phyloP scores from a whole-genome alignment of 2,113 vertebrate species.

The Elanus axillaris region DNA sequence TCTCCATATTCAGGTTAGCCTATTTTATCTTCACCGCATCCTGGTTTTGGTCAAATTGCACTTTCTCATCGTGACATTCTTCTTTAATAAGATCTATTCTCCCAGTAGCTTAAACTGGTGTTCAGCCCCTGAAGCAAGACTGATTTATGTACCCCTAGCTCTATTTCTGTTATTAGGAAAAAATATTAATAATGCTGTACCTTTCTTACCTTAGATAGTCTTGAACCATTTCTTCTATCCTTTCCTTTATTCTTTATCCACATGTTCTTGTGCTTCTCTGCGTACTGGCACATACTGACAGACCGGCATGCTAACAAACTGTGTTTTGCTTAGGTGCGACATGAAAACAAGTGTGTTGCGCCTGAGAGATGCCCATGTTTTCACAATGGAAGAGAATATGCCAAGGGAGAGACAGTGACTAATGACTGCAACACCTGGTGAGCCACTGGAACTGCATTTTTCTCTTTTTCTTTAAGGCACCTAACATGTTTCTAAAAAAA shows the following conservation, averaged over 20 bases:
- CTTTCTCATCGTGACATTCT: background rate
- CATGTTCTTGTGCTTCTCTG: accelerated
- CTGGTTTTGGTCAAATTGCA: background rate
- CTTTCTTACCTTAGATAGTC: background rate
- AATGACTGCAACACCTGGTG: constrained; percentile 94
- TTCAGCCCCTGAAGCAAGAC: background rate
- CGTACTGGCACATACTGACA: accelerated
- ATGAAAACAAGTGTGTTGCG: constrained; percentile 81
- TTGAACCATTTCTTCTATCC: background rate
- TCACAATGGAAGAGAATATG: constrained; percentile 85
- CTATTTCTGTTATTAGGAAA: background rate
- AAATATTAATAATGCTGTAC: background rate
- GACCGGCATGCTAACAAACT: background rate
- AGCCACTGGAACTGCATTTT: background rate
- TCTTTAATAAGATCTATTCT: background rate
- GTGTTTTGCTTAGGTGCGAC: constrained; percentile 77
- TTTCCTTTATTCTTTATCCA: background rate
- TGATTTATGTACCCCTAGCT: background rate
- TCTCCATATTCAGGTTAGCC: background rate
- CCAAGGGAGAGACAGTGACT: constrained; percentile 77
- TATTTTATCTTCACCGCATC: background rate
- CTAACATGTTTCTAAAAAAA: background rate
- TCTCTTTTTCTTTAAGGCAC: background rate
- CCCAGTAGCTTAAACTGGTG: background rate
- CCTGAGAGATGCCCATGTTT: constrained; percentile 90